Evolutionary conservation across 1,140 invertebrate species (phyloP), one percentile per base, ranked within the genome.

Genomic region (Drosophila willistoni): DNA sequence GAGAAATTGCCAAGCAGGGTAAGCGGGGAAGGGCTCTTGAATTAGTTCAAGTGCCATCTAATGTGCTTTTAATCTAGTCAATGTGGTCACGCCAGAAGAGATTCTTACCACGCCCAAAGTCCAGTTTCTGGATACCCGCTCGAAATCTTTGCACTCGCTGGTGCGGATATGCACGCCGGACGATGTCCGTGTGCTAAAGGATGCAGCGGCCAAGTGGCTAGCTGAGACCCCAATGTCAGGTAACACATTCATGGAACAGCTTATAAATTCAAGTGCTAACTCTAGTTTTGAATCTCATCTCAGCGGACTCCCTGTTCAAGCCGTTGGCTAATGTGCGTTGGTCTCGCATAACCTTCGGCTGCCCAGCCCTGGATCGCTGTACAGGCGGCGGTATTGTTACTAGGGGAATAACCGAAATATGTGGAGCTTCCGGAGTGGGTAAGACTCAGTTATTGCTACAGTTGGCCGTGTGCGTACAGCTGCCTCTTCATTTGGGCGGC

Each of bases 361-460:
- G 95, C 86, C 19, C 64, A 14, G 81, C 89, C 29, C 90, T 97
- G 60, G 95, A 97, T 92, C 75, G 82, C 25, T 87, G 94, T 67
- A 92, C 96, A 29, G 86, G 92, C 79, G 97, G 97, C 36, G 97
- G 97, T n/a, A 93, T 98, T 60, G 92, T 94, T 29, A 93, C 93
- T 67, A 94, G 94, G 66, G 95, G 96, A 19, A 94, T 98, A 13
- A 97, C 96, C 56, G 97, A 98, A 93, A 94, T 98, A 83, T 95
- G 94, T 92, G 97, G 97, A 12, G 95, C 95, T 91, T 96, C 96
- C 92, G 96, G 96, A 7, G 94, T 94, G 79, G 97, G 97, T 14
- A 98, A 98, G 93, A 97, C 97, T 1, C 97, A 98, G 92, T 82
- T 98, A 13, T 96, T 95, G 77, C 90, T 98, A 29, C 96, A 98